Conservation (phyloP, 2,113 vertebrate genomes). For the Datnioides undecimradiatus region DNA sequence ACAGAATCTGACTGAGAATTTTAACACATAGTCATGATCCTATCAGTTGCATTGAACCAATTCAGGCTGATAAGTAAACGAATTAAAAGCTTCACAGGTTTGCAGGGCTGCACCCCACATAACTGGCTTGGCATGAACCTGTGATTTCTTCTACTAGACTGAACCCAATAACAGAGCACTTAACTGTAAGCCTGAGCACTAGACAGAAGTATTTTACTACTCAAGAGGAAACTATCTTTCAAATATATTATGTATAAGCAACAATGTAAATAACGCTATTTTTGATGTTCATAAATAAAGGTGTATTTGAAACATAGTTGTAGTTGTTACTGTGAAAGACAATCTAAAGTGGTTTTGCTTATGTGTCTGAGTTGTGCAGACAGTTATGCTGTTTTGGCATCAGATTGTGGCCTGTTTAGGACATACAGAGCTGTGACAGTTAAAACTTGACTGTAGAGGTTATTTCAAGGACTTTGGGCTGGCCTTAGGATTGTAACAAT, state of each 20-base stretch:
- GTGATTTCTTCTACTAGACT: conserved; percentile 45
- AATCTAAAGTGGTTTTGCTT: conserved; percentile 73
- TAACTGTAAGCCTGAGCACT: conserved; percentile 63
- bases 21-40: conserved; percentile 11
- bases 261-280: conserved; percentile 83
- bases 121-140: conserved; percentile 69
- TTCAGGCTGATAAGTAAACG: conserved; percentile 10
- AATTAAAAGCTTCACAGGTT: conserved; percentile 58
- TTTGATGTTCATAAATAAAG: conserved; percentile 79
- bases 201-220: conserved; percentile 77
- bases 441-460: conserved; percentile 23
- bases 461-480: conserved; percentile 38
- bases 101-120: conserved; percentile 54
- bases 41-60: conserved; percentile 25
- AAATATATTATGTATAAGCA: conserved; percentile 68
- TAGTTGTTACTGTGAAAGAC: conserved; percentile 83
- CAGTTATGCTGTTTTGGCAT: conserved; percentile 36
- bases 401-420: conserved; percentile 24
- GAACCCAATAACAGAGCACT: conserved; percentile 64
- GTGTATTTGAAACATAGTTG: conserved; percentile 68
- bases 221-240: conserved; percentile 64
- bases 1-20: conserved; percentile 36
- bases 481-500: conserved; percentile 40
- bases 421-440: conserved; percentile 25
- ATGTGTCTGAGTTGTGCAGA: conserved; percentile 42